phyloP scores from a whole-genome alignment of 2,888 invertebrate genomes.

The Oscheius sp. region DNA sequence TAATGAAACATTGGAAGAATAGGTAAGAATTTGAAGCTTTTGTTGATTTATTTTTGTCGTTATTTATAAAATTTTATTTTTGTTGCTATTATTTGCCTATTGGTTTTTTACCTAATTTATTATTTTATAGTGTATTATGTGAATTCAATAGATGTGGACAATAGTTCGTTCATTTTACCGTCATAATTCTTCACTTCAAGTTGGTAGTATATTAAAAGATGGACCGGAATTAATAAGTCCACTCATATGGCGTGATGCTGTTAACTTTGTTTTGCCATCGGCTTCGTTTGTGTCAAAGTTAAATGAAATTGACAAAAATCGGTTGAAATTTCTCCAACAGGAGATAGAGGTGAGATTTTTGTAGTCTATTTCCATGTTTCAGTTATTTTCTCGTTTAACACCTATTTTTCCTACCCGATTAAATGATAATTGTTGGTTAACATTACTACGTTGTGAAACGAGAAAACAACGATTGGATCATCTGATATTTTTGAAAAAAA shows the following conservation, averaged over 20 bases:
- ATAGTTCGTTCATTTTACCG: neutral
- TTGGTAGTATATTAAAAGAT: neutral
- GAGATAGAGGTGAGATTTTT: slow-evolving; percentile 9
- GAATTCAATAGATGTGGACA: neutral
- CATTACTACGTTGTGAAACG: slow-evolving; percentile 28
- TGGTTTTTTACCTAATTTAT: too few relatives aligned
- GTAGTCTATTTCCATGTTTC: slow-evolving; percentile 15
- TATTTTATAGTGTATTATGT: too few relatives aligned
- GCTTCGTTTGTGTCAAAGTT: neutral
- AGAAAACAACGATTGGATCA: slow-evolving; percentile 52
- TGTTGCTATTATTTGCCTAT: neutral
- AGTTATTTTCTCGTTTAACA: slow-evolving; percentile 39
- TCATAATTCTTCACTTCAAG: slow-evolving; percentile 1
- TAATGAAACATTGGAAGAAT: neutral
- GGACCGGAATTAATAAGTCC: neutral
- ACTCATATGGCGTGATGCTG: neutral
- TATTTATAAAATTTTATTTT: neutral
- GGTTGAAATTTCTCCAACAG: neutral
- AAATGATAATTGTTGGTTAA: slow-evolving; percentile 34
- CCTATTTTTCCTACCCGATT: slow-evolving; percentile 34
- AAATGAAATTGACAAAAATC: neutral
- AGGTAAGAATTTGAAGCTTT: neutral
- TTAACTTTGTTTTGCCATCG: neutral
- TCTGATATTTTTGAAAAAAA: slow-evolving; percentile 46
- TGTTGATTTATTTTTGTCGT: neutral